phyloP scores from a whole-genome alignment of 1,140 invertebrate species.

The Mesaphorura yosii region DNA sequence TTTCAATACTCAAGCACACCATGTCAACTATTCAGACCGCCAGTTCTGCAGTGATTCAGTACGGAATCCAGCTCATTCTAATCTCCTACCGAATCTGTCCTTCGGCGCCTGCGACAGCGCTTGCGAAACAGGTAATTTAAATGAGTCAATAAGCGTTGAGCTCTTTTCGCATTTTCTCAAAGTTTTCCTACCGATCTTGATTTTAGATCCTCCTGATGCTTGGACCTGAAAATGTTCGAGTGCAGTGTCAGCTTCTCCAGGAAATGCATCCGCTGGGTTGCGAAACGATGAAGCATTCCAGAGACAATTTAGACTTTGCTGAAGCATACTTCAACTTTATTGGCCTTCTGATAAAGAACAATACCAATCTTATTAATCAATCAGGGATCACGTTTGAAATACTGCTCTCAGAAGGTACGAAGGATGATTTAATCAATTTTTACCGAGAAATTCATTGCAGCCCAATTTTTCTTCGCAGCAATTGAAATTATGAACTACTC shows the following conservation, averaged over 20 bases:
- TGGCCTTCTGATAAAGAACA: conserved; percentile 20
- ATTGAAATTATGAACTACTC: conserved; percentile 18
- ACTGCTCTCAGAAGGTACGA: conserved; percentile 17
- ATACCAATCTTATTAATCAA: conserved; percentile 16
- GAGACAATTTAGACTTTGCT: conserved; percentile 27
- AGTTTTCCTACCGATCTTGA: conserved; percentile 1
- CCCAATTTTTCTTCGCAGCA: conserved; percentile 6
- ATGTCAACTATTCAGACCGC: conserved; percentile 22
- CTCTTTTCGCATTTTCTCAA: neutral
- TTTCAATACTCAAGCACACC: conserved; percentile 28
- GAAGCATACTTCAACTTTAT: conserved; percentile 27
- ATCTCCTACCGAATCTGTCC: conserved; percentile 26
- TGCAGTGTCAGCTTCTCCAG: conserved; percentile 24
- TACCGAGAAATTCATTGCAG: neutral
- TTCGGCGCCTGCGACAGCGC: conserved; percentile 5
- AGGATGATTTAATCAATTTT: neutral
- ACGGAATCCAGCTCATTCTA: conserved; percentile 23
- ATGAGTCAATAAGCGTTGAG: neutral
- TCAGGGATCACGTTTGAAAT: conserved; percentile 14
- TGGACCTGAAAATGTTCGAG: conserved; percentile 22
- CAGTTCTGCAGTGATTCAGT: conserved; percentile 22
- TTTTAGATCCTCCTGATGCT: conserved; percentile 26
- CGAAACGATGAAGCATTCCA: conserved; percentile 15
- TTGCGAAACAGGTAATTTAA: conserved; percentile 26
- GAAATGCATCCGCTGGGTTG: conserved; percentile 22